These are phyloP conservation scores for Spisula subtruncata DNA, from an alignment of 2,888 invertebrate genomes.

Conservation along the genomic window DNA sequence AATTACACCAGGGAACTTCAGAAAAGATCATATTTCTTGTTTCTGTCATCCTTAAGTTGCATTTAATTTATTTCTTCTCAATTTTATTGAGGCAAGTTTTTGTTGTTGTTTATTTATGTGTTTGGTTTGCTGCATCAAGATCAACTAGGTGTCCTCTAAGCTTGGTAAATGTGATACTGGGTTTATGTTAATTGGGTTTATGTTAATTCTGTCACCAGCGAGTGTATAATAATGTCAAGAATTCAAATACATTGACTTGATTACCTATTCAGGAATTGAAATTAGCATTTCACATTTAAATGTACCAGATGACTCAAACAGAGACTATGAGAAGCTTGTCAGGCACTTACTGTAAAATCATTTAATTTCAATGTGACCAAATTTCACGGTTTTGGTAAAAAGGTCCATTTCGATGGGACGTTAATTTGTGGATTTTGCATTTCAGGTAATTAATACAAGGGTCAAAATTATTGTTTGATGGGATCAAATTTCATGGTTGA, in stretches of 20 bases:
- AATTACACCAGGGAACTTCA: not conserved
- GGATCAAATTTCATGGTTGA: too few relatives aligned
- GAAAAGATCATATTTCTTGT: not conserved
- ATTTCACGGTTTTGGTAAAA: too few relatives aligned
- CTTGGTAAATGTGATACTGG: not conserved
- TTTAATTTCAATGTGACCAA: too few relatives aligned
- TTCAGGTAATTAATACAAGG: too few relatives aligned
- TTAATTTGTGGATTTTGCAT: too few relatives aligned
- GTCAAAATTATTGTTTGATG: too few relatives aligned
- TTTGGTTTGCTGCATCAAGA: not conserved
- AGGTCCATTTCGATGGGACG: too few relatives aligned
- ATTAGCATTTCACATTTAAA: not conserved
- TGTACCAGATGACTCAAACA: not conserved
- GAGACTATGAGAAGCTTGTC: not conserved
- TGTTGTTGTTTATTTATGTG: not conserved
- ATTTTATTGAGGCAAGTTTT: not conserved
- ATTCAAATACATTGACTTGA: slow-evolving; percentile 17
- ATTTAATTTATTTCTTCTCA: not conserved
- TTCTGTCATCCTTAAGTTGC: not conserved
- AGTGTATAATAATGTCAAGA: slow-evolving; percentile 13
- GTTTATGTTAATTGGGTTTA: slow-evolving; percentile 1
- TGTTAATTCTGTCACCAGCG: slow-evolving; percentile 2
- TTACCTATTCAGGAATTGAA: not conserved
- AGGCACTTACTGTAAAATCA: too few relatives aligned
- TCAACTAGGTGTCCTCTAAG: too few relatives aligned